Base-by-base conservation (phyloP, 2,888 invertebrate species). In the Andrena praecox region DNA sequence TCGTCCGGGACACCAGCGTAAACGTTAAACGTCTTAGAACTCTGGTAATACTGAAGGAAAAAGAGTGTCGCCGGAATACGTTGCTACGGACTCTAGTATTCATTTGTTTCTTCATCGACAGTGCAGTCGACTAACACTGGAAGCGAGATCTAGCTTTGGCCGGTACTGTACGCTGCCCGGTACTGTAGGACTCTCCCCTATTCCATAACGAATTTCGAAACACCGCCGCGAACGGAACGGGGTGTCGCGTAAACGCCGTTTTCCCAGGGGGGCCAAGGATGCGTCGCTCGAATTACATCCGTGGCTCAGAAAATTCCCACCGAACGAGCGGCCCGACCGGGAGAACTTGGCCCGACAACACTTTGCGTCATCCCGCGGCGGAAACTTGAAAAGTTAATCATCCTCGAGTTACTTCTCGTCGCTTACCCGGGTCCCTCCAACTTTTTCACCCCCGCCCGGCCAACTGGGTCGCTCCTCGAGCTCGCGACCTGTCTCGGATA, bases 331-430 rank as follows among this genome's bases (percentile, higher is more conserved):
- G n/a, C 4, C n/a, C n/a, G n/a, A 59, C 20, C n/a, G 33, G 33
- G 20, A 63, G 66, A 77, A 77, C 33, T 72, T 59, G 33, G n/a
- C 42, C 33, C n/a, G 56, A 24, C 48, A 35, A 67, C 62, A 48
- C 67, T 71, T 67, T 67, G 48, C 68, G 56, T 72, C 77, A 77
- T 50, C 77, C 50, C 63, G 59, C 8, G 29, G 59, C 8, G 24
- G 81, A 64, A 81, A 78, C 78, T 78, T 54, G 72, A 59, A 68
- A 76, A 80, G 72, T 80, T 82, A 77, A 76, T 80, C 76, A 72
- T 72, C 69, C 67, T 50, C 68, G 72, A 73, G 72, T 76, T 75
- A 76, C 72, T 62, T 42, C 71, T 54, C 72, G 31, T 60, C 67
- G 52, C 62, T 81, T 60, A 52, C 63, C 35, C 6, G 66, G 76